Base-by-base conservation (phyloP, 2,797 vertebrate genomes). In the Botia kubotai region DNA sequence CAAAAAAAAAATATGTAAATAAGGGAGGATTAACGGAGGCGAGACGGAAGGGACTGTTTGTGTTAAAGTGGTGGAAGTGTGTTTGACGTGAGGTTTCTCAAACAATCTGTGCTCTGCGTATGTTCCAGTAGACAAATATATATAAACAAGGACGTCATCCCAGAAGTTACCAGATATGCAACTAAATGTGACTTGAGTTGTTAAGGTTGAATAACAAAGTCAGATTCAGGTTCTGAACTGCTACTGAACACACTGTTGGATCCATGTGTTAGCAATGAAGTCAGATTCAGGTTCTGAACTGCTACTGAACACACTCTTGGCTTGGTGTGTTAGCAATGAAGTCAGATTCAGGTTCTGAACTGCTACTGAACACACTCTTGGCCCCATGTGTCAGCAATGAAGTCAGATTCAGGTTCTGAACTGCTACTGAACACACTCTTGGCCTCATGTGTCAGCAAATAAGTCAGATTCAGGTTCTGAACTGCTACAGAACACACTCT, bases 1-100 rank as follows among this genome's bases (percentile, higher is more conserved):
- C 50, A n/a, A n/a, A 82, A 60, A 75, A 75, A 77, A 82, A 52
- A 81, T 85, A 87, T 86, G 85, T 72, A 83, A 87, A 87, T 86
- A 76, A 86, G 76, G 58, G 26, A 11, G 57, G 81, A 71, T 81
- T 80, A 79, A 78, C 74, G 63, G 77, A 71, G 81, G 69, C 71
- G 77, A 79, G 68, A 86, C 78, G 77, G 78, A 74, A 73, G 71
- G 67, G 72, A 75, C 29, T 72, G 75, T 80, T 80, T 81, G 76
- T 68, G 75, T 57, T 55, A 60, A 72, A 63, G 73, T 39, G 68
- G n/a, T 14, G 46, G 46, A 69, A 43, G 68, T 29, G 83, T 77
- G 83, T 83, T 53, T 83, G 71, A 86, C 67, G 12, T 53, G 19
- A 72, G 57, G 67, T 75, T 71, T 13, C 48, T 36, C 48, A 29